phyloP scores from a whole-genome alignment of 2,113 vertebrate species.

The Actenoides lindsayi region DNA sequence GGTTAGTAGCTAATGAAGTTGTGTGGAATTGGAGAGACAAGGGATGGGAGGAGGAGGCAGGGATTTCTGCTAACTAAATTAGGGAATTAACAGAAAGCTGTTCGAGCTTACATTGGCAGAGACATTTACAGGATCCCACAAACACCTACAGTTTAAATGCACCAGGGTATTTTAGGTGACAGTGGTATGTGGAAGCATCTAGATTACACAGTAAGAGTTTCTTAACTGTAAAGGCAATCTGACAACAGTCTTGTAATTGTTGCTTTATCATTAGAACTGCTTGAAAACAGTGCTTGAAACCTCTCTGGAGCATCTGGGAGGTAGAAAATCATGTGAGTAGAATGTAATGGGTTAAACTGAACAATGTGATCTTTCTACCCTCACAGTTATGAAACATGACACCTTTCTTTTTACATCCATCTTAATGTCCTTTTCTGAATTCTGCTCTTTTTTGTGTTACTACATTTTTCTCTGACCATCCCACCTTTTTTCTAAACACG shows the following conservation, averaged over 20 bases:
- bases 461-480: background rate
- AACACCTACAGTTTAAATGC: constrained; percentile 9
- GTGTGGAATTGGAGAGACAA: background rate
- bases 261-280: background rate
- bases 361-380: background rate
- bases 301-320: background rate
- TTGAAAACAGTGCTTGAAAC: background rate
- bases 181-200: background rate
- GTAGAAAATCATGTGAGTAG: background rate
- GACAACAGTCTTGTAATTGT: background rate
- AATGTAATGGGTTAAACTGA: background rate
- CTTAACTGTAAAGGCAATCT: background rate
- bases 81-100: background rate
- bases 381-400: background rate
- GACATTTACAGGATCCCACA: constrained; percentile 17
- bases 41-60: background rate
- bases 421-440: background rate
- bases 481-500: background rate
- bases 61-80: background rate
- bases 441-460: background rate
- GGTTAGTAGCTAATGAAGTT: background rate
- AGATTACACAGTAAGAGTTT: background rate
- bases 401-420: background rate
- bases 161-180: background rate
- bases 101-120: background rate